phyloP scores from a whole-genome alignment of 2,113 vertebrate genomes.

The Atractosteus spatula region DNA sequence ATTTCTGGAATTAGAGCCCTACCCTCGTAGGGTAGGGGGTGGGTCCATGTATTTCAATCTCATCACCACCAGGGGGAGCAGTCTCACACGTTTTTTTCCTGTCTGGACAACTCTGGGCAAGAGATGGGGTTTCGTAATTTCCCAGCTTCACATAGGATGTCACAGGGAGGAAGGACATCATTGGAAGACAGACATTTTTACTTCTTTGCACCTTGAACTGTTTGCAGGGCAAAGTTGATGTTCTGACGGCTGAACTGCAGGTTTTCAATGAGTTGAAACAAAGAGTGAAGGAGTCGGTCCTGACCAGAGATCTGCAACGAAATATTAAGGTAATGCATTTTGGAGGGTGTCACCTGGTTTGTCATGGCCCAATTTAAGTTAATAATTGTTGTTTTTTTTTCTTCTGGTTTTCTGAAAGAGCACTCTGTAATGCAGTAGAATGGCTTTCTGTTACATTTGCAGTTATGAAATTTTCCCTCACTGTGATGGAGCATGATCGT shows the following conservation, averaged over 20 bases:
- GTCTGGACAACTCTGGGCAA: too few species aligned
- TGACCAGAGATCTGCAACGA: conserved; percentile 79
- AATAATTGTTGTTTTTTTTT: background rate
- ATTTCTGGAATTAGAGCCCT: too few species aligned
- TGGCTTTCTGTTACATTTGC: background rate
- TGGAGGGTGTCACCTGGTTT: conserved; percentile 24
- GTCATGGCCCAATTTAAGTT: background rate
- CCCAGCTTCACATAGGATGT: too few species aligned
- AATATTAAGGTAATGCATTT: conserved; percentile 66
- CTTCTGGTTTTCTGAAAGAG: background rate
- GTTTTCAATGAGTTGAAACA: conserved; percentile 75
- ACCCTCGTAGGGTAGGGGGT: too few species aligned
- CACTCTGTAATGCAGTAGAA: background rate
- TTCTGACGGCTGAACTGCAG: conserved; percentile 68
- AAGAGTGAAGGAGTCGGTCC: conserved; percentile 70
- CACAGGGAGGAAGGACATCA: too few species aligned
- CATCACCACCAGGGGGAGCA: too few species aligned
- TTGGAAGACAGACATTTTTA: too few species aligned
- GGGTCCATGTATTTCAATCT: too few species aligned
- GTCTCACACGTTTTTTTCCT: too few species aligned
- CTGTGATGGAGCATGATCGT: too few species aligned
- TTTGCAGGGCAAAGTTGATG: conserved; percentile 61
- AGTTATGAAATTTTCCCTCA: background rate
- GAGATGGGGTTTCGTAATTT: too few species aligned
- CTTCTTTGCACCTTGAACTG: background rate